A percentile compares a stretch with the other conserved stretches of the same genome.
These are phyloP conservation scores for Melopsittacus undulatus DNA, from an alignment of 2,797 vertebrate genomes.

Conservation along the genomic window DNA sequence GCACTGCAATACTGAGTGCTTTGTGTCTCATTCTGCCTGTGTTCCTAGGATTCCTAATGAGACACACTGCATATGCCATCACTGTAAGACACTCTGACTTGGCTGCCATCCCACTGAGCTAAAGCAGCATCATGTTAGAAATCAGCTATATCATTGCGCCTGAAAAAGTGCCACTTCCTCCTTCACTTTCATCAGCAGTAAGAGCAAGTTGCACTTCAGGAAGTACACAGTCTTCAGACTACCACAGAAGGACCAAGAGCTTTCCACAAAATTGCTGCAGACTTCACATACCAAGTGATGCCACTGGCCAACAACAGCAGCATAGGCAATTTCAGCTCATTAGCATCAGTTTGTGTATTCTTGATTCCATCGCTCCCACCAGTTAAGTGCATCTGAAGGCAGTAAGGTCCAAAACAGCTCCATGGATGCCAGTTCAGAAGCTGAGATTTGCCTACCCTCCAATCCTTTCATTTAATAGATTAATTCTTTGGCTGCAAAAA, in stretches of 20 bases:
- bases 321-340: neutral
- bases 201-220: constrained; percentile 18
- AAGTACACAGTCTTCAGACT: neutral
- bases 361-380: neutral
- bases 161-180: constrained; percentile 11
- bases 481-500: neutral
- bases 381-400: neutral
- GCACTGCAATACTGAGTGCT: neutral
- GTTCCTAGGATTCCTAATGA: neutral
- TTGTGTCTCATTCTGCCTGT: neutral
- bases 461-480: neutral
- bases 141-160: neutral
- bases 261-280: neutral
- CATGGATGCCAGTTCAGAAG: neutral
- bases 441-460: neutral
- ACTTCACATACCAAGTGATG: neutral
- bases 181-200: constrained; percentile 27
- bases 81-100: neutral
- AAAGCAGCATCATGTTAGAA: neutral
- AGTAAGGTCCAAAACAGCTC: neutral
- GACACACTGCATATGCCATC: neutral
- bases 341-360: neutral
- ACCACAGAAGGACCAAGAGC: neutral
- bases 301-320: neutral
- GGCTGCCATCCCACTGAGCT: neutral